Percentiles rank a stretch among this genome's conserved stretches.
Conservation (phyloP, 2,888 invertebrate species). For the Chalcis sispes region DNA sequence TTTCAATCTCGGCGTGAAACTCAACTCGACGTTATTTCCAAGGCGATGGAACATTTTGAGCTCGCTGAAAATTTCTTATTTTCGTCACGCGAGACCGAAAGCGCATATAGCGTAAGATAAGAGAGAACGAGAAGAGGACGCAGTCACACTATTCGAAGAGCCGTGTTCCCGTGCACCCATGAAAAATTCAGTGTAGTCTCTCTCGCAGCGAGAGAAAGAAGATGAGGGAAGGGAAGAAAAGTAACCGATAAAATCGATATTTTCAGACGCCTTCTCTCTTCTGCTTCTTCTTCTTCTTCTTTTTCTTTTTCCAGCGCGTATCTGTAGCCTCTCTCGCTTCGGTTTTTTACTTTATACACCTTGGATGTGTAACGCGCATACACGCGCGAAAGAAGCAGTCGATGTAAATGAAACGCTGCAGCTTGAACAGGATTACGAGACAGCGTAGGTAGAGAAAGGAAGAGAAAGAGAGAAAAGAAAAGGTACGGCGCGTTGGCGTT, state of each 20-base stretch:
- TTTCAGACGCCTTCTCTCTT: background rate
- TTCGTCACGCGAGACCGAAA: conserved; percentile 24
- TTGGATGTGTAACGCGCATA: too few relatives aligned
- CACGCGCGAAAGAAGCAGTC: too few relatives aligned
- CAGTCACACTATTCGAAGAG: conserved; percentile 28
- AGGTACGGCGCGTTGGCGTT: too few relatives aligned
- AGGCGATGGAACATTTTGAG: background rate
- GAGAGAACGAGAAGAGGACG: conserved; percentile 28
- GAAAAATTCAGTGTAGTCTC: conserved; percentile 50
- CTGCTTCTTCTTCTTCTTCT: background rate
- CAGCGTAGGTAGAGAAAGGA: too few relatives aligned
- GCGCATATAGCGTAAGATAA: conserved; percentile 11
- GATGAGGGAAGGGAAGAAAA: too few relatives aligned
- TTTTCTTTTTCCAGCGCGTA: background rate
- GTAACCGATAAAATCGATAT: too few relatives aligned
- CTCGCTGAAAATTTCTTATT: conserved; percentile 39
- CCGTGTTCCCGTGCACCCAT: background rate
- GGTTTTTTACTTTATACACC: too few relatives aligned
- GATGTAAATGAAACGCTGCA: too few relatives aligned
- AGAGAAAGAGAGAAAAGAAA: too few relatives aligned
- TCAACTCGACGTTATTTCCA: background rate
- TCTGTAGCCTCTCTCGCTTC: too few relatives aligned
- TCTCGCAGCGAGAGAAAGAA: conserved; percentile 18
- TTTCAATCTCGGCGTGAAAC: conserved; percentile 14
- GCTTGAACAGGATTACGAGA: too few relatives aligned